Percentiles rank a stretch among this genome's conserved stretches.
These are phyloP conservation scores for Mythimna pallens DNA, from an alignment of 2,888 invertebrate species.

Conservation along the genomic window DNA sequence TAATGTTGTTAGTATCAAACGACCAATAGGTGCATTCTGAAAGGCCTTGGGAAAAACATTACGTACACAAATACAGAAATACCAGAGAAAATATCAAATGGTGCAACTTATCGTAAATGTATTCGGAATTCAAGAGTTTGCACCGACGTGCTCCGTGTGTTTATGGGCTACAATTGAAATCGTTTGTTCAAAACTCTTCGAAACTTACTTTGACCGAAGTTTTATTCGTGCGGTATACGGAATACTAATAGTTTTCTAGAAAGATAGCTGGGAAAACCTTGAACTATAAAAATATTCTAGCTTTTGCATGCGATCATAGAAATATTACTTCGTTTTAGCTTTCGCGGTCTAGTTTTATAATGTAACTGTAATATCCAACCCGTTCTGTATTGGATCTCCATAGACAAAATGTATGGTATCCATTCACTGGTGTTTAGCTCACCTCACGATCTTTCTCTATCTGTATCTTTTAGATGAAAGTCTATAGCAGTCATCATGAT, in stretches of 20 bases:
- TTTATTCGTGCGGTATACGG: conserved; percentile 36
- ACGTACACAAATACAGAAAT: conserved; percentile 5
- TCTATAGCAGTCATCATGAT: too few species aligned
- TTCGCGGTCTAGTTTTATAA: too few species aligned
- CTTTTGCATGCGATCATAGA: background rate
- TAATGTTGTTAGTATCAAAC: too few species aligned
- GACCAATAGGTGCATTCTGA: too few species aligned
- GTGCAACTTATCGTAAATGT: conserved; percentile 46
- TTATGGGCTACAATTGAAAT: conserved; percentile 38
- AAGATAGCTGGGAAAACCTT: background rate
- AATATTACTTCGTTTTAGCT: too few species aligned
- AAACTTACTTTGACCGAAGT: conserved; percentile 24
- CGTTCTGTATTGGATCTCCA: too few species aligned
- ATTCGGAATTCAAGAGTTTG: conserved; percentile 44
- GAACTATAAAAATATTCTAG: background rate
- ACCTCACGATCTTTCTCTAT: too few species aligned
- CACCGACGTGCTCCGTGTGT: conserved; percentile 33
- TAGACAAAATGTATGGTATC: too few species aligned
- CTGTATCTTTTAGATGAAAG: too few species aligned
- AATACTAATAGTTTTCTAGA: conserved; percentile 34
- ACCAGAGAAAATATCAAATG: conserved; percentile 36
- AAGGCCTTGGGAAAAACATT: background rate
- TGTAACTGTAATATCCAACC: too few species aligned
- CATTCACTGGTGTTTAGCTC: too few species aligned
- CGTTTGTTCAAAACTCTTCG: conserved; percentile 38